Evolutionary conservation across 1,140 invertebrate species (phyloP), one percentile per base, ranked within the genome.

Genomic region (Potamilus streckersoni): DNA sequence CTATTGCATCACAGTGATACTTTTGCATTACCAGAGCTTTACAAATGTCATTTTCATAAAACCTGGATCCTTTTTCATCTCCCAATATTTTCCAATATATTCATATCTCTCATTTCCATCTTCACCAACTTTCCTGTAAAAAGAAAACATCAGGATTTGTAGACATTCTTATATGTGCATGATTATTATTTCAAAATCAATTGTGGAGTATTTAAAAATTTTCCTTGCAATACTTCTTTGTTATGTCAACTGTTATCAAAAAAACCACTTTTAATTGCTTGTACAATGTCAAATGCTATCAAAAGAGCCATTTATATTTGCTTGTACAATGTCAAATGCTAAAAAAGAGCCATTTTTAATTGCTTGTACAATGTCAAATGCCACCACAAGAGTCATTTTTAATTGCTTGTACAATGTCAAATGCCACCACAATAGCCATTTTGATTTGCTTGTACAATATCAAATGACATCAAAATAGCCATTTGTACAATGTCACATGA

Each of bases 71-170:
- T 92, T 89, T 27, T 90, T 83, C n/a, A 83, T 85, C 23, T 91
- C 89, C 91, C 91, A 92, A 83, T 92, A 92, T 73, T 92, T 92
- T 58, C 92, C 90, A 68, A 90, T 93, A 85, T 92, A 94, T 73
- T 92, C 91, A 92, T 93, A 94, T 8, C 84, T 84, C 79, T 94
- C 93, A 73, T 92, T 91, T 19, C 91, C 90, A 64, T 89, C 87
- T 55, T 77, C 78, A 63, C 71, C 76, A 13, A 79, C 78, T 83
- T 86, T 88, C 77, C 84, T 90, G 81, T 56, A 85, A 82, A 31
- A 70, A 68, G 69, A 74, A 78, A 70, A 65, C 49, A 19, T 38
- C 17, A 62, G 6, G 65, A 59, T 56, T 38, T n/a, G 70, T 57
- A 23, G 13, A 65, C 55, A 69, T n/a, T 61, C 23, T 14, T 19